phyloP scores from a whole-genome alignment of 2,888 invertebrate genomes.

The Anthophora plumipes region DNA sequence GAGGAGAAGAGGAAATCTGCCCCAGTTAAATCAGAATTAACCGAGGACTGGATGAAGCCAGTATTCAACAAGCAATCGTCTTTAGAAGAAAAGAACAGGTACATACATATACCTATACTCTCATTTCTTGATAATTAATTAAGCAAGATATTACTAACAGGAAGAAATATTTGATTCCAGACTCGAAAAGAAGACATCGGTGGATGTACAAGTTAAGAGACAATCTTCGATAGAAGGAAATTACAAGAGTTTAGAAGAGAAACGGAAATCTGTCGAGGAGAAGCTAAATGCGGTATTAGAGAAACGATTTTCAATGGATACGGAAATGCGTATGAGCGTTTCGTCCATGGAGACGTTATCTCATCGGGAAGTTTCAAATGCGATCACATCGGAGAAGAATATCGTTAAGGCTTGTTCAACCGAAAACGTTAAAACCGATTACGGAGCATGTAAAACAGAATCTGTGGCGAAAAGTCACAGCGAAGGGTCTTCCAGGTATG shows the following conservation, averaged over 20 bases:
- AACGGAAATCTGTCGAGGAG: slow-evolving; percentile 82
- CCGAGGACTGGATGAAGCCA: slow-evolving; percentile 78
- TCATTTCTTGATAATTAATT: background rate
- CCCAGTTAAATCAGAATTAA: slow-evolving; percentile 76
- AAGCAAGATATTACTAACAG: background rate
- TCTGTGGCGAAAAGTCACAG: slow-evolving; percentile 77
- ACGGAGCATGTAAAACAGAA: slow-evolving; percentile 68
- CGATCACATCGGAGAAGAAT: slow-evolving; percentile 66
- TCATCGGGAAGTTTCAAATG: slow-evolving; percentile 54
- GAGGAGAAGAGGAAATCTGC: slow-evolving; percentile 82
- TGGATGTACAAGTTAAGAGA: slow-evolving; percentile 44
- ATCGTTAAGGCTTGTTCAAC: slow-evolving; percentile 78
- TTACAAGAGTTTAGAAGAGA: slow-evolving; percentile 79
- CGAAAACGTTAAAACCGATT: slow-evolving; percentile 77
- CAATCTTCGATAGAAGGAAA: slow-evolving; percentile 54
- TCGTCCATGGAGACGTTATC: slow-evolving; percentile 67
- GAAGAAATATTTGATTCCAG: slow-evolving; percentile 31
- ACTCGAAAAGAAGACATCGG: slow-evolving; percentile 37
- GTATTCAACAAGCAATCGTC: slow-evolving; percentile 77
- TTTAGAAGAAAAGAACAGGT: slow-evolving; percentile 79
- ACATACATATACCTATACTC: slow-evolving; percentile 23
- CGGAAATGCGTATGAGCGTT: slow-evolving; percentile 73
- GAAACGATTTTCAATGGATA: slow-evolving; percentile 79
- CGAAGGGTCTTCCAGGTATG: slow-evolving; percentile 79
- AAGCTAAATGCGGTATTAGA: slow-evolving; percentile 82